Evolutionary conservation across 2,888 invertebrate genomes (phyloP).

Genomic region (Leptinotarsa tumamoca): DNA sequence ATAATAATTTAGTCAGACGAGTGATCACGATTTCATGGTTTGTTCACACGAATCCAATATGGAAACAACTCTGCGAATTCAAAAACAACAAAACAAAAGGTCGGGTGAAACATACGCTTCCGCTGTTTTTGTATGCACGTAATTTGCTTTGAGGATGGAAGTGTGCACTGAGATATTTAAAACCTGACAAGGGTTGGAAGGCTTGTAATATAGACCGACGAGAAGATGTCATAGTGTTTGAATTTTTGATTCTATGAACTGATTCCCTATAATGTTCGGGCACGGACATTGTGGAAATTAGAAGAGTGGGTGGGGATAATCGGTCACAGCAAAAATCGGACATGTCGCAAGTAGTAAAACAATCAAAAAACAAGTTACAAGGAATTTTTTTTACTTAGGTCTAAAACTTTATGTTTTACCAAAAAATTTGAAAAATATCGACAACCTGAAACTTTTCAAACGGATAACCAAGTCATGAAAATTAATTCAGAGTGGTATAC

Average conservation of each 20-base stretch:
- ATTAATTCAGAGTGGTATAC: no score
- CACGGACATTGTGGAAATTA: no score
- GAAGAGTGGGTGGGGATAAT: no score
- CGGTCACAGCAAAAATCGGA: no score
- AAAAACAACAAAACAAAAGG: constrained; percentile 8
- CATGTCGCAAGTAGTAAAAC: no score
- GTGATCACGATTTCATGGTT: constrained; percentile 9
- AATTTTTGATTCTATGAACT: background rate
- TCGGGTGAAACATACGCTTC: constrained; percentile 1
- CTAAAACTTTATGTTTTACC: no score
- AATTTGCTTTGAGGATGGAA: constrained; percentile 3
- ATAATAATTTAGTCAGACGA: constrained; percentile 13
- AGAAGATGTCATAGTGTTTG: background rate
- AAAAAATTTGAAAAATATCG: no score
- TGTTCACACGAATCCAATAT: constrained; percentile 13
- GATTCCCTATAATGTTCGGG: no score
- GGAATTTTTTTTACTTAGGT: no score
- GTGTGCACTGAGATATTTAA: constrained; percentile 1
- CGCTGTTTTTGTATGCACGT: constrained; percentile 3
- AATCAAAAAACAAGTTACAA: no score
- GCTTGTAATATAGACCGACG: background rate
- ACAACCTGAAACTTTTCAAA: no score
- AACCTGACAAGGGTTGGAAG: background rate
- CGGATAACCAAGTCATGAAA: no score
- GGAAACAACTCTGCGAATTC: constrained; percentile 1